A percentile compares a stretch with the other conserved stretches of the same genome.
phyloP scores from a whole-genome alignment of 2,888 invertebrate genomes.

The Andricus curvator region DNA sequence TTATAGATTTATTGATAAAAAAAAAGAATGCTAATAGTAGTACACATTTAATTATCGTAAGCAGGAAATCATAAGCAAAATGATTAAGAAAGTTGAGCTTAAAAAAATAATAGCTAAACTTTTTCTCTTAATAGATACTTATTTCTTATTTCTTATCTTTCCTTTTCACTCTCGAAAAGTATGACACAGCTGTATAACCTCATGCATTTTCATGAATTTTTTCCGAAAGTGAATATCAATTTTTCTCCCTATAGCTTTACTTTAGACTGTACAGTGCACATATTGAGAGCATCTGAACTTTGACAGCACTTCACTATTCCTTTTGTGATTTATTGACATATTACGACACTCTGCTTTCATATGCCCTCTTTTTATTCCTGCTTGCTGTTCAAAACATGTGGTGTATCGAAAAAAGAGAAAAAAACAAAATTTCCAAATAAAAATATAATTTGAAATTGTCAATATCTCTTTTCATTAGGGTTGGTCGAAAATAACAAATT shows the following conservation, averaged over 20 bases:
- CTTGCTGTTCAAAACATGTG: neutral
- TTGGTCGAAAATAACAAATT: no score
- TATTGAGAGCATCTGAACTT: neutral
- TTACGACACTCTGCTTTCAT: neutral
- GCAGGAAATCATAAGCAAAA: no score
- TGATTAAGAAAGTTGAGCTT: no score
- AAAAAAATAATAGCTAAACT: no score
- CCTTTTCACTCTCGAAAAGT: neutral
- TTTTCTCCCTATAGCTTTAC: neutral
- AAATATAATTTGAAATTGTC: neutral
- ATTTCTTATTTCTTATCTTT: neutral
- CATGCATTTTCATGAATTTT: conserved; percentile 6
- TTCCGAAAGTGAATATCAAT: conserved; percentile 28
- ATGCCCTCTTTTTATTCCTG: neutral
- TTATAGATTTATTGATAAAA: no score
- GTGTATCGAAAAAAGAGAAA: neutral
- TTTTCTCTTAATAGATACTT: neutral
- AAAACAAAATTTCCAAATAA: neutral
- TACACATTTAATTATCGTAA: no score
- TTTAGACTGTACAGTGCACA: neutral
- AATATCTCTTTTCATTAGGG: neutral
- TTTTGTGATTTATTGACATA: neutral
- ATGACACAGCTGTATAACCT: neutral
- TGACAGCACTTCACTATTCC: neutral
- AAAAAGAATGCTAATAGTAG: no score